phyloP scores from a whole-genome alignment of 2,888 invertebrate species.

The Machimus rusticus region DNA sequence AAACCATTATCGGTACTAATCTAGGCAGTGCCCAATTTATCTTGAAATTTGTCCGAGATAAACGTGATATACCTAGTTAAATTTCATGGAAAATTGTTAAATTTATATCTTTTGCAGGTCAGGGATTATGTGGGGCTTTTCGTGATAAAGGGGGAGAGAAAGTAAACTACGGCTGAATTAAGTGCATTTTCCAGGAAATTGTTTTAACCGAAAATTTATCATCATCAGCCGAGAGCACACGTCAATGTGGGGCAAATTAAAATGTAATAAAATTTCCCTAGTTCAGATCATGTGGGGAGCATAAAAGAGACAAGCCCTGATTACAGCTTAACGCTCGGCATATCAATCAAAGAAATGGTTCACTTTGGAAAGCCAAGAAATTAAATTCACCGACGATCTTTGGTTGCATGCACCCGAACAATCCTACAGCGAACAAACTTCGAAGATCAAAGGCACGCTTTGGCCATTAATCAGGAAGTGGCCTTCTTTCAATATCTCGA shows the following conservation, averaged over 20 bases:
- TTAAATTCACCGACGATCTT: background rate
- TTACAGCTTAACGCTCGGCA: background rate
- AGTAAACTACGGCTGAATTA: background rate
- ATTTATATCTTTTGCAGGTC: background rate
- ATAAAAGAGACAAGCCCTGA: background rate
- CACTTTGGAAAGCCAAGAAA: slow-evolving; percentile 19
- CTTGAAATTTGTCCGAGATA: background rate
- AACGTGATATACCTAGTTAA: background rate
- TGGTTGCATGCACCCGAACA: background rate
- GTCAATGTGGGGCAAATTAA: background rate
- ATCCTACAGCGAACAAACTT: background rate
- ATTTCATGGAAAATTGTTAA: background rate
- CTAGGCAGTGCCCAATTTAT: background rate
- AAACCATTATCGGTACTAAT: background rate
- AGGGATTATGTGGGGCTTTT: background rate
- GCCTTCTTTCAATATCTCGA: slow-evolving; percentile 18
- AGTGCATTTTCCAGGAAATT: background rate
- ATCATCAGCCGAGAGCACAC: background rate
- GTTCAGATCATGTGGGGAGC: background rate
- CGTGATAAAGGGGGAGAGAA: background rate
- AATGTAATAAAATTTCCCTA: background rate
- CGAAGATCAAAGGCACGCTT: slow-evolving; percentile 22
- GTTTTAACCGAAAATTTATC: background rate
- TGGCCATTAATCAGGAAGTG: slow-evolving; percentile 23
- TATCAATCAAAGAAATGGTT: slow-evolving; percentile 1